Conservation (phyloP, 1,140 invertebrate genomes). For the Pseudomyrmex concolor region DNA sequence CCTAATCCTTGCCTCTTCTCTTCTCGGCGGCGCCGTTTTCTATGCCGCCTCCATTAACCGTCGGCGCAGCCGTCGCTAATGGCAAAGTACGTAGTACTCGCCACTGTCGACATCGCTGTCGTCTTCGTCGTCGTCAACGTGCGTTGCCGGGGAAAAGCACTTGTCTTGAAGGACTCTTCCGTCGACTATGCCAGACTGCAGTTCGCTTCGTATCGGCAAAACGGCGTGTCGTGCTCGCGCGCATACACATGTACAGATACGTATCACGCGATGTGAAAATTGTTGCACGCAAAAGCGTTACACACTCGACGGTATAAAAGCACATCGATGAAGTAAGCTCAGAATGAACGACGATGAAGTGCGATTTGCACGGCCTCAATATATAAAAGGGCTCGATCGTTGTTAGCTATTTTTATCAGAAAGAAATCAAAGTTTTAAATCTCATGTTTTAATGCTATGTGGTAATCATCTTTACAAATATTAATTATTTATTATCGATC, state of each 20-base stretch:
- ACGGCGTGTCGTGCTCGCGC: neutral
- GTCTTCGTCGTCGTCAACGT: conserved; percentile 28
- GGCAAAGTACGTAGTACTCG: conserved; percentile 48
- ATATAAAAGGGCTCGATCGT: neutral
- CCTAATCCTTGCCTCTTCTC: neutral
- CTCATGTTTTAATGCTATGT: too few relatives aligned
- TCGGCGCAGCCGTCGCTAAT: conserved; percentile 59
- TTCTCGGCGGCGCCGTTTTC: conserved; percentile 37
- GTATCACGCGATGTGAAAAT: conserved; percentile 17
- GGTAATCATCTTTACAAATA: too few relatives aligned
- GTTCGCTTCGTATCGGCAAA: conserved; percentile 27
- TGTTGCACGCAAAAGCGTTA: conserved; percentile 10
- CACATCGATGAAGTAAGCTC: conserved; percentile 22
- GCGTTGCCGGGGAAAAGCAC: conserved; percentile 45
- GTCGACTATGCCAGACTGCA: conserved; percentile 27
- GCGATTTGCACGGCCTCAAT: neutral
- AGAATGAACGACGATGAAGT: neutral
- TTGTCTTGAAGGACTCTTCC: conserved; percentile 59
- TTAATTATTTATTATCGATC: neutral
- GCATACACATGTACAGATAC: neutral
- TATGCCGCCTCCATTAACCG: conserved; percentile 63
- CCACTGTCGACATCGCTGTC: conserved; percentile 35
- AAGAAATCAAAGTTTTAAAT: neutral
- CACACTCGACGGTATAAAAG: neutral
- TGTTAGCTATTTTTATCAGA: neutral